Percentiles rank a stretch among this genome's conserved stretches.
phyloP scores from a whole-genome alignment of 2,113 vertebrate genomes.

The Heterotis niloticus region DNA sequence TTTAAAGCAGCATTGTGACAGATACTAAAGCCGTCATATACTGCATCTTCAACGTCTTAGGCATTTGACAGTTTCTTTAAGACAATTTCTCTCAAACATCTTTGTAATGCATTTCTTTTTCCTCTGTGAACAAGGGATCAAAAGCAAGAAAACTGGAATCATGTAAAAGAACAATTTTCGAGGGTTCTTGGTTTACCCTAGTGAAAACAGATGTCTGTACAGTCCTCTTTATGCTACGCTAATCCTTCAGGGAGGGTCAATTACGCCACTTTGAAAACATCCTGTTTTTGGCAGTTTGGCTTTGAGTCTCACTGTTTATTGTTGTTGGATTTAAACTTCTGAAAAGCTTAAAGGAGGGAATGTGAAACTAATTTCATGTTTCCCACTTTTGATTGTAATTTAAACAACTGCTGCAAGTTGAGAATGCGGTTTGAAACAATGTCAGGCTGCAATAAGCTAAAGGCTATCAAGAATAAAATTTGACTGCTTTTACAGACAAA shows the following conservation, averaged over 20 bases:
- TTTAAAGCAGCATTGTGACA: not conserved
- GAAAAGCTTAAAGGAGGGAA: constrained; percentile 52
- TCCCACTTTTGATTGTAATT: constrained; percentile 62
- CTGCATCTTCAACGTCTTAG: not conserved
- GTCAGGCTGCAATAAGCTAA: not conserved
- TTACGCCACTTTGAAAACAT: constrained; percentile 69
- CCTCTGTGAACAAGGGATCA: constrained; percentile 31
- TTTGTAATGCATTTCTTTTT: constrained; percentile 7
- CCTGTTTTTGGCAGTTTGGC: constrained; percentile 59
- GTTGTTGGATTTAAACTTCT: constrained; percentile 56
- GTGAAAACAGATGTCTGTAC: constrained; percentile 62
- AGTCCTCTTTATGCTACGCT: constrained; percentile 56
- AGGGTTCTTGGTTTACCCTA: constrained; percentile 43
- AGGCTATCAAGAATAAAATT: not conserved
- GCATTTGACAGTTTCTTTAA: not conserved
- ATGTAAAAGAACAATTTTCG: constrained; percentile 9
- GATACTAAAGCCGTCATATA: not conserved
- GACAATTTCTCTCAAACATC: not conserved
- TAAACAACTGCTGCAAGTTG: constrained; percentile 49
- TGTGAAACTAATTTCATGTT: constrained; percentile 62
- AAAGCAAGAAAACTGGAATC: constrained; percentile 28
- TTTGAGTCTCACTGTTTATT: constrained; percentile 66
- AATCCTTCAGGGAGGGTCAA: constrained; percentile 66
- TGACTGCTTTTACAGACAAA: not conserved
- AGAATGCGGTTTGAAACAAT: constrained; percentile 13